phyloP scores from a whole-genome alignment of 2,113 vertebrate species.

The Pimephales promelas region DNA sequence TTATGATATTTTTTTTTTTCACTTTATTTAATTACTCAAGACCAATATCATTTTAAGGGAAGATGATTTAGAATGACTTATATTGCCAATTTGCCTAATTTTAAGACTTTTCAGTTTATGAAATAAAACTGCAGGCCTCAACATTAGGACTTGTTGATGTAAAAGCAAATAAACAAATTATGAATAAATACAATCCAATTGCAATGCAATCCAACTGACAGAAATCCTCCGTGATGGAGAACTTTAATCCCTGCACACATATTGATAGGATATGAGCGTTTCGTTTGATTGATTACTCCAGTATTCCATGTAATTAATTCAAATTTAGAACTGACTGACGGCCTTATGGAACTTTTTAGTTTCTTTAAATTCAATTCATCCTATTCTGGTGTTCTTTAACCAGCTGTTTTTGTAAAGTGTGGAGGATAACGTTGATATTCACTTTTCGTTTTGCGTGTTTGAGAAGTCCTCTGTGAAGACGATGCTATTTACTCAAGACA shows the following conservation, averaged over 20 bases:
- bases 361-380: neutral
- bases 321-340: neutral
- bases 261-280: neutral
- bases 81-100: too few relatives aligned
- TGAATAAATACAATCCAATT: too few relatives aligned
- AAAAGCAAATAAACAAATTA: too few relatives aligned
- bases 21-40: too few relatives aligned
- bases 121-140: too few relatives aligned
- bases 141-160: too few relatives aligned
- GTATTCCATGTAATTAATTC: neutral
- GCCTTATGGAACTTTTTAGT: neutral
- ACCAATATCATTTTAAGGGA: too few relatives aligned
- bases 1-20: too few relatives aligned
- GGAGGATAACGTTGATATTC: neutral
- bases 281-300: neutral
- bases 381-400: neutral
- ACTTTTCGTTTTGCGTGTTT: neutral
- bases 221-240: too few relatives aligned
- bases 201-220: too few relatives aligned
- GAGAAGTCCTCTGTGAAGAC: neutral
- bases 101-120: too few relatives aligned
- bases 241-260: neutral
- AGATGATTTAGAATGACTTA: too few relatives aligned
- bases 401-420: neutral
- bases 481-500: constrained; percentile 1